Evolutionary conservation across 2,113 vertebrate species (phyloP).

Genomic region (Lichenostomus cassidix): DNA sequence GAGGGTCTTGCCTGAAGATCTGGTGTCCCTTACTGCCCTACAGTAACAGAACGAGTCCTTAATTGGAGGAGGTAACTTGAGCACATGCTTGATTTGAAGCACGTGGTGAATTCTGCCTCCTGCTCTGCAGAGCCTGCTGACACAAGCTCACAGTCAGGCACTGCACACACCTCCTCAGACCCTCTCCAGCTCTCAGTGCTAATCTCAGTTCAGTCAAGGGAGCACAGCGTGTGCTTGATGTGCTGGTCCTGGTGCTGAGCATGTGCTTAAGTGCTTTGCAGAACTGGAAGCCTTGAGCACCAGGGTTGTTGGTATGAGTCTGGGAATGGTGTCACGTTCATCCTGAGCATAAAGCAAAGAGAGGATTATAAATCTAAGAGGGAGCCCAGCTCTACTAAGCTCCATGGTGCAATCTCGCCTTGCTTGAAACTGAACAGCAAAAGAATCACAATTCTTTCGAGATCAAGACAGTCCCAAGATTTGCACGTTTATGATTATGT

Average conservation of each 20-base stretch:
- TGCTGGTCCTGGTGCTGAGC: conserved; percentile 18
- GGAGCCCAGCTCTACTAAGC: neutral
- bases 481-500: neutral
- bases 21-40: neutral
- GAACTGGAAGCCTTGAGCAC: neutral
- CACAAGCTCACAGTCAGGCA: neutral
- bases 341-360: neutral
- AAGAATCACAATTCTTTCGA: neutral
- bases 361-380: neutral
- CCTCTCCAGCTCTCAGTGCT: conserved; percentile 15
- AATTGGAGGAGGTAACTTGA: neutral
- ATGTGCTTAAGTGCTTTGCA: conserved; percentile 19
- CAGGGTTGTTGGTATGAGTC: neutral
- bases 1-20: neutral
- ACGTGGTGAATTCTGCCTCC: neutral
- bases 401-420: neutral
- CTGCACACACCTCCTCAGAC: neutral
- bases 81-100: neutral
- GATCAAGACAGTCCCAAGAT: neutral
- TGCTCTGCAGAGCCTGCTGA: neutral
- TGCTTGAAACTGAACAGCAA: neutral
- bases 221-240: neutral
- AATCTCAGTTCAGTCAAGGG: neutral
- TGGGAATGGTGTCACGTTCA: neutral
- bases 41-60: neutral